Evolutionary conservation across 2,797 vertebrate species (phyloP), one percentile per base, ranked within the genome.

Genomic region (Gymnothorax reevesii): DNA sequence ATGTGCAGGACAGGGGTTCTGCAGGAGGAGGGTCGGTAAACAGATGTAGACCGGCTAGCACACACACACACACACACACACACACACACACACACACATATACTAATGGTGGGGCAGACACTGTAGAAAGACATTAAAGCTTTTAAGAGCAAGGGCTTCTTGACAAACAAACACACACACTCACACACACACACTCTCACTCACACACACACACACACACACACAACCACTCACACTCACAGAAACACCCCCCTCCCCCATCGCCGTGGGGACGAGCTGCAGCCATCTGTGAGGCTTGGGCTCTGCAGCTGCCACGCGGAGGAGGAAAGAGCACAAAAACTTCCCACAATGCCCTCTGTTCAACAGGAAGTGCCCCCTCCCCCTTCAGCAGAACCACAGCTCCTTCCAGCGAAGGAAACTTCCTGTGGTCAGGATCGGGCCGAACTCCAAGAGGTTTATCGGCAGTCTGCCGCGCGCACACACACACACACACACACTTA

Each of bases 391-490:
- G 27, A 69, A 59, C 93, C 91, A 90, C 64, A 89, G 89, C 96
- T 94, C 86, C 93, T 97, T 97, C 96, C 96, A 96, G 95, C 92
- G 94, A 96, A 97, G 97, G 97, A 98, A 98, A 97, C 97, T 97
- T 97, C 97, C 97, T 95, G 97, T 94, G 94, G 97, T 95, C 92
- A 89, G 91, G 92, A 91, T 92, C 91, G 91, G 94, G 90, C 87
- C 88, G 88, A 71, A 90, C 88, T 60, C 88, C 15, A 55, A 79
- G 87, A 88, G 88, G 87, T 87, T 93, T 92, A 91, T 93, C 89
- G 92, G 90, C 89, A 91, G 90, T 90, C 88, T 85, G 90, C 85
- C 84, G 88, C 85, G 79, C 66, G 77, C 52, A 57, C 75, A 57
- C 57, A 13, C 20, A 33, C n/a, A 9, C 22, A 25, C 52, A 25